Evolutionary conservation across 1,140 invertebrate species (phyloP).

Genomic region (Bacillus rossius): DNA sequence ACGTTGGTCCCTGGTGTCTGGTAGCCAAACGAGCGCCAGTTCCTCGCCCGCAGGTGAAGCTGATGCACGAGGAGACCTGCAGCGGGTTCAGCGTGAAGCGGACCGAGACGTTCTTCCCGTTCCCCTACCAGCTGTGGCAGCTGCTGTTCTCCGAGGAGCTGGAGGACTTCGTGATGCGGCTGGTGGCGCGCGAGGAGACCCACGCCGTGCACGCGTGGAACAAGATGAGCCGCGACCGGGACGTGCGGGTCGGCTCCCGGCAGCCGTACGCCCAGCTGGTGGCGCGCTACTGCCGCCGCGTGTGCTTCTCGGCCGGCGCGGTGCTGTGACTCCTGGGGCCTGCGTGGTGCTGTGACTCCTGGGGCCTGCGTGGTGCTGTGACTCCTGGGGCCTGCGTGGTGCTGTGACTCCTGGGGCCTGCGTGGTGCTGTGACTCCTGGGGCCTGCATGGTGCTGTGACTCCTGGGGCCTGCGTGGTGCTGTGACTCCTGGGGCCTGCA

Average conservation of each 20-base stretch:
- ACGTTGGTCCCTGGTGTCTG: too few species aligned
- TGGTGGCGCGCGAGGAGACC: not conserved
- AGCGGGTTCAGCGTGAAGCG: constrained; percentile 3
- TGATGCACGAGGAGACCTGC: not conserved
- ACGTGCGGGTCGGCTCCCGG: not conserved
- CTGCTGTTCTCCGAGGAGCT: not conserved
- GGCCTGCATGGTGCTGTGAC: too few species aligned
- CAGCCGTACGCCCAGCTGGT: constrained; percentile 7
- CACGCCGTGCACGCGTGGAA: constrained; percentile 10
- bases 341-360: too few species aligned
- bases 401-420: too few species aligned
- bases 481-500: too few species aligned
- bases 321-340: not conserved
- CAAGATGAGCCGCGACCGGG: not conserved
- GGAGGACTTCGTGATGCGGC: not conserved
- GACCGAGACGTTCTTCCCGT: constrained; percentile 7
- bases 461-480: too few species aligned
- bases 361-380: too few species aligned
- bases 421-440: too few species aligned
- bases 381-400: too few species aligned
- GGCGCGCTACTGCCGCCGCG: not conserved
- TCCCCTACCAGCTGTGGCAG: not conserved
- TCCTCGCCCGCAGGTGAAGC: not conserved
- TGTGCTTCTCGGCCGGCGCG: not conserved
- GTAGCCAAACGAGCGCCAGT: too few species aligned